Evolutionary conservation across 1,140 invertebrate genomes (phyloP).

Genomic region (Carposina sasakii): DNA sequence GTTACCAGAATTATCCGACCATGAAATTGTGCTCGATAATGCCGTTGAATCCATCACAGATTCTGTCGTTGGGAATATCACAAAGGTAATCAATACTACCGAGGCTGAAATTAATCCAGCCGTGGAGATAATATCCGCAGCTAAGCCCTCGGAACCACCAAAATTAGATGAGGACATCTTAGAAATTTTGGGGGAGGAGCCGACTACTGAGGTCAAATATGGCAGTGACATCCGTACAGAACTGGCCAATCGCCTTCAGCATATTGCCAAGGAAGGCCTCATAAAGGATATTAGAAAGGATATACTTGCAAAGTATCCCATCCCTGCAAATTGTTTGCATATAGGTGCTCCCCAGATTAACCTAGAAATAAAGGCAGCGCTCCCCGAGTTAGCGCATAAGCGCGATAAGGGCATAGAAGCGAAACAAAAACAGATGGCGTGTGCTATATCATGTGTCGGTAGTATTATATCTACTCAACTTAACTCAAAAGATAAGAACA

Average conservation of each 20-base stretch:
- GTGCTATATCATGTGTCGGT: background rate
- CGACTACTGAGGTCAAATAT: background rate
- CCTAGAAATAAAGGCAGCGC: background rate
- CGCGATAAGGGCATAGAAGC: slow-evolving; percentile 1
- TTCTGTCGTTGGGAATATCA: background rate
- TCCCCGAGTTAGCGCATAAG: background rate
- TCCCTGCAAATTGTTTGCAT: slow-evolving; percentile 1
- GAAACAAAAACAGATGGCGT: background rate
- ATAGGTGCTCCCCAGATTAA: background rate
- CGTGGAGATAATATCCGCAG: background rate
- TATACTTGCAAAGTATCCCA: background rate
- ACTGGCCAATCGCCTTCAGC: slow-evolving; percentile 2
- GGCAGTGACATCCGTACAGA: slow-evolving; percentile 2
- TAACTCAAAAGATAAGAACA: background rate
- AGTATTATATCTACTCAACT: background rate
- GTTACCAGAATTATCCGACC: background rate
- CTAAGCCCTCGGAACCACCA: background rate
- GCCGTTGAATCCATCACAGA: background rate
- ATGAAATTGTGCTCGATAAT: background rate
- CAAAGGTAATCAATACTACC: background rate
- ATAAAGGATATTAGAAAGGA: background rate
- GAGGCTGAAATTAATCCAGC: background rate
- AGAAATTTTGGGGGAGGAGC: slow-evolving; percentile 4
- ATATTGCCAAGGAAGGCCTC: background rate
- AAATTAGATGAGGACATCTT: background rate